Percentiles rank a stretch among this genome's conserved stretches.
Conservation (phyloP, 2,797 vertebrate genomes). For the Brachyrhaphis roseni region DNA sequence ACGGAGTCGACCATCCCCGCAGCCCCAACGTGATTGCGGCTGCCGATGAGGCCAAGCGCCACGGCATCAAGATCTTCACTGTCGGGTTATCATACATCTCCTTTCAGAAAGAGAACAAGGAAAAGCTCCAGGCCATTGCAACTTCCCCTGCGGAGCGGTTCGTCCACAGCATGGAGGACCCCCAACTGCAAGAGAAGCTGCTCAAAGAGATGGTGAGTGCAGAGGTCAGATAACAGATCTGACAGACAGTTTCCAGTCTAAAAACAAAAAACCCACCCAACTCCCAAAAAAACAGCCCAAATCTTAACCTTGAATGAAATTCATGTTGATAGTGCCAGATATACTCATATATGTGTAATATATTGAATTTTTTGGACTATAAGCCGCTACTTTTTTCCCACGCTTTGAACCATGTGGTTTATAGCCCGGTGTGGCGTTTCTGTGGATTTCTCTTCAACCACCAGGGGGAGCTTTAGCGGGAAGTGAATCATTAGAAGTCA, state of each 20-base stretch:
- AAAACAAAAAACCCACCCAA: no score
- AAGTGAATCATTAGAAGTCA: no score
- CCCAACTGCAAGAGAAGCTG: conserved; percentile 78
- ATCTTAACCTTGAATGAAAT: no score
- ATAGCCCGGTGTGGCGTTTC: fast-evolving
- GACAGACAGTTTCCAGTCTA: no score
- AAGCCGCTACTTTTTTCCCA: no score
- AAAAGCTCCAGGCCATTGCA: conserved; percentile 84
- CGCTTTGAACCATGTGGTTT: no score
- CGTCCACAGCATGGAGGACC: conserved; percentile 83
- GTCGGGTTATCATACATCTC: conserved; percentile 82
- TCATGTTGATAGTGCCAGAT: no score
- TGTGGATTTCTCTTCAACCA: no score
- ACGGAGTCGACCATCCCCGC: conserved; percentile 88
- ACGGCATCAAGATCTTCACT: conserved; percentile 84
- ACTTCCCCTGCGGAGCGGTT: conserved; percentile 78
- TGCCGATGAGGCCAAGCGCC: conserved; percentile 80
- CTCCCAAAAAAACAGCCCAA: no score
- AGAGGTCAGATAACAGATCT: not conserved
- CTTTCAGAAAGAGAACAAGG: conserved; percentile 73
- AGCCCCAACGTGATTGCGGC: conserved; percentile 82
- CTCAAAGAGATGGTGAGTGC: conserved; percentile 77
- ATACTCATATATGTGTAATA: no score
- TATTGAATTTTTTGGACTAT: no score
- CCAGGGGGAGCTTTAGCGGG: no score